Evolutionary conservation across 1,140 invertebrate species (phyloP).

Genomic region (Gonioctena quinquepunctata): DNA sequence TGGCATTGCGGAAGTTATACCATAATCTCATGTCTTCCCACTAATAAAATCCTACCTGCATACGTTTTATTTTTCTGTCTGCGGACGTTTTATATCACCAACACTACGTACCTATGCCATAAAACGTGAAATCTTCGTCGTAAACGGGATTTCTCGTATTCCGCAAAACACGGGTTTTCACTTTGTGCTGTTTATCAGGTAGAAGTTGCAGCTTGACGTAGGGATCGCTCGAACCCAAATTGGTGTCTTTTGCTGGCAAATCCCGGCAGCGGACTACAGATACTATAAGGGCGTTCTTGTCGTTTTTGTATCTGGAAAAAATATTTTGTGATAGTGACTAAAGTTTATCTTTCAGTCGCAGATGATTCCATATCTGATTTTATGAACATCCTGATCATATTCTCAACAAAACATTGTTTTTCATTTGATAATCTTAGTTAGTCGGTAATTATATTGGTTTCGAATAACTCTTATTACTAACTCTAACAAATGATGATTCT

Average conservation of each 20-base stretch:
- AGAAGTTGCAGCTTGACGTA: constrained; percentile 93
- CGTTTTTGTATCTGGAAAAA: constrained; percentile 73
- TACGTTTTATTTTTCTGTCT: background rate
- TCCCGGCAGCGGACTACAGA: constrained; percentile 87
- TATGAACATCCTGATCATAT: too few species aligned
- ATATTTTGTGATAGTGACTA: too few species aligned
- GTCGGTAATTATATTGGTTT: too few species aligned
- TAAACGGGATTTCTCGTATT: constrained; percentile 92
- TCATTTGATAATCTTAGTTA: too few species aligned
- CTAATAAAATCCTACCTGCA: background rate
- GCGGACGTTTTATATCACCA: background rate
- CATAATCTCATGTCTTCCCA: too few species aligned
- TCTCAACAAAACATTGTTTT: too few species aligned
- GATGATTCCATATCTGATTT: too few species aligned
- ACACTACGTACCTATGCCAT: constrained; percentile 69
- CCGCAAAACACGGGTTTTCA: constrained; percentile 90
- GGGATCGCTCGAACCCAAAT: constrained; percentile 74
- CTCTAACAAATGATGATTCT: too few species aligned
- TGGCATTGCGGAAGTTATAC: too few species aligned
- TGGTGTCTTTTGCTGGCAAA: constrained; percentile 78
- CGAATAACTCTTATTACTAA: too few species aligned
- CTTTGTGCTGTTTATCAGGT: constrained; percentile 93
- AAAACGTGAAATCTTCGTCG: constrained; percentile 97
- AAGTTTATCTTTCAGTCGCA: too few species aligned
- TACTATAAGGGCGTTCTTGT: constrained; percentile 88